Percentiles rank a stretch among this genome's conserved stretches.
Evolutionary conservation across 2,888 invertebrate species (phyloP).

Genomic region (Amphipoea lucens): DNA sequence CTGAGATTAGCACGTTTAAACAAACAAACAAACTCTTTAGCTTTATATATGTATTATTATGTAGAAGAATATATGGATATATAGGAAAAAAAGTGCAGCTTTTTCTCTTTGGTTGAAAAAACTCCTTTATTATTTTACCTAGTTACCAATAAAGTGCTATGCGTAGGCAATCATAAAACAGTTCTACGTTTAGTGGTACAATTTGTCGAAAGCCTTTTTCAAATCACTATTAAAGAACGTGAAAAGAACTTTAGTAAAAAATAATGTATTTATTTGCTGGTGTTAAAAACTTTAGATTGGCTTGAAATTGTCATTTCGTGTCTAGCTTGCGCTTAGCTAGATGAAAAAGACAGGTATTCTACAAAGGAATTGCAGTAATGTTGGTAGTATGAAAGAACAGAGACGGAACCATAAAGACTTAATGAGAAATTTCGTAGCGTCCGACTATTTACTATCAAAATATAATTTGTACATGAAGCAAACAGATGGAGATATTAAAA

Average conservation of each 20-base stretch:
- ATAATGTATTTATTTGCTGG: constrained; percentile 7
- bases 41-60: no score
- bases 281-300: constrained; percentile 49
- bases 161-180: neutral
- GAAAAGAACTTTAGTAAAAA: constrained; percentile 26
- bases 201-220: constrained; percentile 1
- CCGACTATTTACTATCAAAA: constrained; percentile 11
- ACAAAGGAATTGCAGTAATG: constrained; percentile 29
- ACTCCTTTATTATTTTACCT: neutral
- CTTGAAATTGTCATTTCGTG: constrained; percentile 66
- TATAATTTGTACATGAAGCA: constrained; percentile 14
- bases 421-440: constrained; percentile 15
- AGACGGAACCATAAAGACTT: constrained; percentile 9
- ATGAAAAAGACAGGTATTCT: constrained; percentile 64
- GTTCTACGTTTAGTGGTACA: neutral
- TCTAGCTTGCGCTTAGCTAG: constrained; percentile 55
- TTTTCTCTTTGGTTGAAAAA: neutral
- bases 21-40: no score
- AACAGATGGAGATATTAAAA: constrained; percentile 12
- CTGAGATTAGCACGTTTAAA: no score
- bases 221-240: neutral
- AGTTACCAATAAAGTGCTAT: neutral
- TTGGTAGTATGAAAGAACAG: neutral
- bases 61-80: no score
- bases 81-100: neutral